Evolutionary conservation across 2,888 invertebrate genomes (phyloP).

Genomic region (Macaria liturata): DNA sequence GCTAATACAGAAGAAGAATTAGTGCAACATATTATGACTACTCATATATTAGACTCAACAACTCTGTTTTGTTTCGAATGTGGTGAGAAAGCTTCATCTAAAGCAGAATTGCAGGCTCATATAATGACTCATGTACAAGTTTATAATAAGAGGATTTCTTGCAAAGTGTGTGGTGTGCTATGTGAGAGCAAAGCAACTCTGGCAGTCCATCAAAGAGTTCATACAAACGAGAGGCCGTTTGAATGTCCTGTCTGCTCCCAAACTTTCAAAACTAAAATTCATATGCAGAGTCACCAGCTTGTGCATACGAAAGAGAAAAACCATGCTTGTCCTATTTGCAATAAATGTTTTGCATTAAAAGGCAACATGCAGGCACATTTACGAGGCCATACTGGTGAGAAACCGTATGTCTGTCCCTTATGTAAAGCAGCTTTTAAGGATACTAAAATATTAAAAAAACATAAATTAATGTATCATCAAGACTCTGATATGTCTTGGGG

Average conservation of each 20-base stretch:
- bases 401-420: background rate
- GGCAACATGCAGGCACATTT: background rate
- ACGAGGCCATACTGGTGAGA: background rate
- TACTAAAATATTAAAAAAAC: background rate
- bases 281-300: slow-evolving; percentile 17
- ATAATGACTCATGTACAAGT: background rate
- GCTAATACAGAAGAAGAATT: background rate
- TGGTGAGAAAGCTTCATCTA: background rate
- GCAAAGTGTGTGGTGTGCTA: background rate
- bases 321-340: background rate
- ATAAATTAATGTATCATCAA: background rate
- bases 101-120: background rate
- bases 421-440: background rate
- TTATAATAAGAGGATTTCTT: background rate
- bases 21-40: background rate
- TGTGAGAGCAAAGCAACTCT: background rate
- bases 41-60: background rate
- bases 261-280: background rate
- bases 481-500: background rate
- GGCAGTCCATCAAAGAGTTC: background rate
- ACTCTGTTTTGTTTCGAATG: background rate
- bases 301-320: slow-evolving; percentile 2
- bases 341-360: background rate
- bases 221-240: slow-evolving; percentile 1
- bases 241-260: background rate